These are phyloP conservation scores for Megalops atlanticus DNA, from an alignment of 2,113 vertebrate genomes.

Conservation along the genomic window DNA sequence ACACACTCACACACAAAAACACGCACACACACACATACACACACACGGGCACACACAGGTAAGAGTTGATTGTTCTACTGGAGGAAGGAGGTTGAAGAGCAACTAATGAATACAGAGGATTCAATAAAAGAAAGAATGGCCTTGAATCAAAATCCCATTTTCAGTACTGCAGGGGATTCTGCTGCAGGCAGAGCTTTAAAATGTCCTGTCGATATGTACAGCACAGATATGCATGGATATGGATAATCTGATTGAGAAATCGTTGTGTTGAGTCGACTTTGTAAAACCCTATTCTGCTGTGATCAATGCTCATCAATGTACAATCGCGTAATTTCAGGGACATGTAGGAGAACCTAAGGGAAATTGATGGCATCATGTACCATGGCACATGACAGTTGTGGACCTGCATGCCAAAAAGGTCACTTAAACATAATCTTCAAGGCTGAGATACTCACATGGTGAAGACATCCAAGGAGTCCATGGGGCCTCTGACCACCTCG, in stretches of 20 bases:
- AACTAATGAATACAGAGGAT: neutral
- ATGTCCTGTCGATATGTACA: neutral
- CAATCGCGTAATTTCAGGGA: no score
- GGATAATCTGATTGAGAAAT: neutral
- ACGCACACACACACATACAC: neutral
- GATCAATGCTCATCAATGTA: neutral
- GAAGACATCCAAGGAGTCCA: constrained; percentile 92
- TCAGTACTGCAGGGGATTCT: neutral
- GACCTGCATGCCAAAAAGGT: neutral
- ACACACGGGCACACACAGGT: no score
- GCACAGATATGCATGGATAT: neutral
- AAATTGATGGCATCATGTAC: no score
- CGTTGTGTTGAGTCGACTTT: neutral
- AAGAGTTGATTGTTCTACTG: neutral
- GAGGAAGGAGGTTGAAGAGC: neutral
- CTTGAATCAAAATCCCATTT: neutral
- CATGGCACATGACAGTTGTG: neutral
- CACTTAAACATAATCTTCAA: neutral
- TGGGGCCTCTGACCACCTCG: constrained; percentile 88
- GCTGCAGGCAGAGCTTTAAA: neutral
- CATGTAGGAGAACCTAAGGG: no score
- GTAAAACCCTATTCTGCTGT: neutral
- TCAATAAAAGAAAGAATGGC: neutral
- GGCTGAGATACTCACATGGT: constrained; percentile 83
- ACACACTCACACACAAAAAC: neutral